Percentiles rank a stretch among this genome's conserved stretches.
Evolutionary conservation across 2,113 vertebrate genomes (phyloP).

Genomic region (Vireo altiloquus): DNA sequence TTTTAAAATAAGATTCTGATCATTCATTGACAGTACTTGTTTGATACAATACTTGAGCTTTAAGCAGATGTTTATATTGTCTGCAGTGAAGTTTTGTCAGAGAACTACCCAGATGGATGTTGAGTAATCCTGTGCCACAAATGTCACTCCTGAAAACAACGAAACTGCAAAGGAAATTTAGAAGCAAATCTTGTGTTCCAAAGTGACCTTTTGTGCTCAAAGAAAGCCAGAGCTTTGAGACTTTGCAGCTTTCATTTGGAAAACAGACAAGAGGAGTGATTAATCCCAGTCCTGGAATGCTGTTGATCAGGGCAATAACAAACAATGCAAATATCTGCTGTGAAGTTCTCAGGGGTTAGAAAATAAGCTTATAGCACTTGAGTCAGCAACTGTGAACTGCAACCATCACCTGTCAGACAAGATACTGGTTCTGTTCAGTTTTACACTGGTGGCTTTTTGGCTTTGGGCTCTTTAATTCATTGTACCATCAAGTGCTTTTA

Average conservation of each 20-base stretch:
- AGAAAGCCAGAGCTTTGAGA: constrained; percentile 14
- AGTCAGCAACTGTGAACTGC: neutral
- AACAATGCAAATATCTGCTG: constrained; percentile 75
- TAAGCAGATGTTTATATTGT: constrained; percentile 74
- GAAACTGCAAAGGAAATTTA: neutral
- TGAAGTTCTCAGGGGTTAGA: constrained; percentile 64
- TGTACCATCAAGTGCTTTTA: neutral
- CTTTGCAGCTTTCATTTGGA: constrained; percentile 49
- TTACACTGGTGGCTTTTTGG: neutral
- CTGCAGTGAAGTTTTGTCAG: neutral
- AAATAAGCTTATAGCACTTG: constrained; percentile 72
- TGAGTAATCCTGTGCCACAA: neutral
- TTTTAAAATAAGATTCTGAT: constrained; percentile 68
- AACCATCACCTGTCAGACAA: neutral
- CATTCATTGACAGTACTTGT: constrained; percentile 70
- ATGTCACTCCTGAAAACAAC: neutral
- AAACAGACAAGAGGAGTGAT: neutral
- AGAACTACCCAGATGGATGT: neutral
- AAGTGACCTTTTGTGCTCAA: neutral
- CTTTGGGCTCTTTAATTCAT: constrained; percentile 8
- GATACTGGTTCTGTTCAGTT: constrained; percentile 9
- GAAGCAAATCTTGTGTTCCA: neutral
- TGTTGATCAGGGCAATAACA: constrained; percentile 13
- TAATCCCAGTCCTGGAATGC: neutral
- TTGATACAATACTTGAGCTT: constrained; percentile 65